Conservation (phyloP, 2,113 vertebrate species). For the Scartelaos histophorus region DNA sequence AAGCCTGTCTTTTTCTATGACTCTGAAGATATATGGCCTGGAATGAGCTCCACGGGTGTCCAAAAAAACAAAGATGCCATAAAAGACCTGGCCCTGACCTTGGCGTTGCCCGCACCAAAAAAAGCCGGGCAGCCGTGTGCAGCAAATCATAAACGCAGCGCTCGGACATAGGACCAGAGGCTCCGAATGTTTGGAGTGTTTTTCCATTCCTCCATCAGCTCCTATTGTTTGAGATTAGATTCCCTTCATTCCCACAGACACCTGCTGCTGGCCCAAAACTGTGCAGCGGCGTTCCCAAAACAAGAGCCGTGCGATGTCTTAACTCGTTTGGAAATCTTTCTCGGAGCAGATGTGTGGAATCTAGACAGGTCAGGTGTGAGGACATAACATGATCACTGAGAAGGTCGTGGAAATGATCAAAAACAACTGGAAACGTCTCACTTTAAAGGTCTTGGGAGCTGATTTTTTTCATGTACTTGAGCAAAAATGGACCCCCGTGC, state of each 20-base stretch:
- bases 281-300: background rate
- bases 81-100: constrained; percentile 30
- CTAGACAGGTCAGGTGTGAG: background rate
- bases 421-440: background rate
- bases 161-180: constrained; percentile 15
- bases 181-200: constrained; percentile 14
- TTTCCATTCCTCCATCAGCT: constrained; percentile 26
- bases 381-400: constrained; percentile 1
- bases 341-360: background rate
- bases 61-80: constrained; percentile 1
- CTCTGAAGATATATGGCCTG: background rate
- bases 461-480: too few species aligned
- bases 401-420: background rate
- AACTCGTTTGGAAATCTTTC: background rate
- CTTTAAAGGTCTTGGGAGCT: background rate
- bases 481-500: too few species aligned
- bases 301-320: background rate
- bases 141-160: constrained; percentile 30
- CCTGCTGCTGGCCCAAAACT: constrained; percentile 13
- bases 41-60: background rate
- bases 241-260: constrained; percentile 26
- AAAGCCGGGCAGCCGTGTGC: constrained; percentile 8
- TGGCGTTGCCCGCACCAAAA: constrained; percentile 14
- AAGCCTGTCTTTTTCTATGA: background rate
- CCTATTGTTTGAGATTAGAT: constrained; percentile 35